These are phyloP conservation scores for Ailurus styani DNA, from an alignment of 2,113 vertebrate species.

Conservation along the genomic window DNA sequence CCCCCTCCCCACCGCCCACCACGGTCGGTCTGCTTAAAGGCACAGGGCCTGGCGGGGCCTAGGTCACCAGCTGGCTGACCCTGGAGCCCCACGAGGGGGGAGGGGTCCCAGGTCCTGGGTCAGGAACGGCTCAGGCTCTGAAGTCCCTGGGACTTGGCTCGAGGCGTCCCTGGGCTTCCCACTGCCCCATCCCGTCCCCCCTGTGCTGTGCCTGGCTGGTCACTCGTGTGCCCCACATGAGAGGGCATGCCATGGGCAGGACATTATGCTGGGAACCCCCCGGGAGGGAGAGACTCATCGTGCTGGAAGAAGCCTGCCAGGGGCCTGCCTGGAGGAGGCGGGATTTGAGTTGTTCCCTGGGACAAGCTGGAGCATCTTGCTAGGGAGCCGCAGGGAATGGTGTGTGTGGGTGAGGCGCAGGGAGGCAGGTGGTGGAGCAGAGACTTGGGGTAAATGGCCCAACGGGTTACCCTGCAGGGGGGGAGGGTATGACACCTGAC, in stretches of 20 bases:
- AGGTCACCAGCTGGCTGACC: neutral
- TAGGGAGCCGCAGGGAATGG: neutral
- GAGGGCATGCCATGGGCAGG: fast-evolving
- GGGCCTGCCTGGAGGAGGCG: neutral
- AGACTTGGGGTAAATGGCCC: neutral
- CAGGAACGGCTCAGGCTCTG: neutral
- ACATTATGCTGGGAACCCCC: neutral
- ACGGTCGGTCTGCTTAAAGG: neutral
- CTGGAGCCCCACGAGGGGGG: fast-evolving
- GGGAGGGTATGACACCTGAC: neutral
- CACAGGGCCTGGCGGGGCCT: neutral
- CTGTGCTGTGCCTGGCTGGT: neutral
- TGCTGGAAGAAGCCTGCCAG: neutral
- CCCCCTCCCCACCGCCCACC: neutral
- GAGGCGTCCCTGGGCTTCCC: too few species aligned
- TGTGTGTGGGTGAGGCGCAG: neutral
- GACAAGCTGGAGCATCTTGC: neutral
- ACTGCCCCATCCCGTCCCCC: fast-evolving
- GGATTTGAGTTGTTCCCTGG: neutral
- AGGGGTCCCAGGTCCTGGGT: neutral
- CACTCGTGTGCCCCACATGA: fast-evolving
- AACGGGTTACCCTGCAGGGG: fast-evolving
- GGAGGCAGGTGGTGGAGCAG: neutral
- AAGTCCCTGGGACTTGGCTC: neutral
- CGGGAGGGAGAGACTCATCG: neutral